Evolutionary conservation across 1,140 invertebrate species (phyloP), one percentile per base, ranked within the genome.

Genomic region (Pachyrhynchus sulphureomaculatus): DNA sequence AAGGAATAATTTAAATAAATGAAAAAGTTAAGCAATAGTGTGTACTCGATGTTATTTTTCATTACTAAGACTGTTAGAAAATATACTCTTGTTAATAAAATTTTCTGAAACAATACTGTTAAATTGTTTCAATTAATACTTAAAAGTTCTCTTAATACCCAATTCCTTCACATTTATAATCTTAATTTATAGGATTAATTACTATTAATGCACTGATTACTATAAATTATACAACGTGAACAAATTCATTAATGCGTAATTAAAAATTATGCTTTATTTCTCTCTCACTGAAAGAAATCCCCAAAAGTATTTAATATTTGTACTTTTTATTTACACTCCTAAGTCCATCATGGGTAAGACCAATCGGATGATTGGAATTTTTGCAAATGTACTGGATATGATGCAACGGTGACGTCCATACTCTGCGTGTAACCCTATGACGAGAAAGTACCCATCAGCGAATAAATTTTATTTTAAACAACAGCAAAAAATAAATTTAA

Each of bases 391-490:
- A 66, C 56, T 51, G 63, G 62, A 66, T 67, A 65, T 49, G 67
- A 36, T 72, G 62, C 59, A 68, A 56, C 62, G 53, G 53, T 34
- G 69, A 66, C 53, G 66, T 73, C 71, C 69, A 70, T 60, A 61
- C 55, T 64, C 66, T 59, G 37, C 58, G 65, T 68, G 71, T 71
- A 71, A 64, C 73, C 74, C 75, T 75, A 75, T 72, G 70, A 69
- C 68, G 73, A 76, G 73, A 76, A 76, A 76, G 65, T 68, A 72
- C 68, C 71, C 66, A 73, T 75, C 67, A 75, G 75, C 68, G 60
- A 64, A 45, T 18, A 54, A 37, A 33, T 53, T 17, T 29, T 32
- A 21, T 48, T 52, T 52, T 12, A 62, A n/a, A 45, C 45, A 23
- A 42, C 4, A 47, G n/a, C 12, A 26, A 26, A 26, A 45, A 13